Evolutionary conservation across 1,140 invertebrate species (phyloP), one percentile per base, ranked within the genome.

Genomic region (Uloborus diversus): DNA sequence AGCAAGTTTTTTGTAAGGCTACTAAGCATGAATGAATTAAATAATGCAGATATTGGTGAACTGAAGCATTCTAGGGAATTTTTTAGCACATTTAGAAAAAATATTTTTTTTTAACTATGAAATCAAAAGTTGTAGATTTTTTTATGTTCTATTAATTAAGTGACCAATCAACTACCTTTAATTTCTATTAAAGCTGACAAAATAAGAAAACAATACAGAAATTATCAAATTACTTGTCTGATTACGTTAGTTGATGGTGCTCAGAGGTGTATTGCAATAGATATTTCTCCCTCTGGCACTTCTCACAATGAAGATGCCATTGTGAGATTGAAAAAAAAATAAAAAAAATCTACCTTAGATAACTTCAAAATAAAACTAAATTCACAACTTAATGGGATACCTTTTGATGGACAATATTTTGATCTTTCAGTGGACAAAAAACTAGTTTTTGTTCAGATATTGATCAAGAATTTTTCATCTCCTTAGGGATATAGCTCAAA

Each of bases 1-100:
- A 20, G 57, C 57, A 61, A 61, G 57, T 61, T 61, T 61, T 61
- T 61, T 30, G 13, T 28, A 30, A 61, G 57, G 28, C 57, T 61
- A 25, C 32, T 61, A 61, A 61, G 57, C 57, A 9, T 61, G 32
- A 61, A 61, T 61, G 57, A 61, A 28, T 61, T 61, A 61, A 61
- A 61, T 20, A 20, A 61, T 61, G 57, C 20, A 61, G 57, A 61
- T 61, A 61, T 61, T 61, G 57, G 57, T 61, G 57, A 61, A 61
- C 57, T 61, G 5, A 61, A 61, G 25, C 57, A 61, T 61, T 61
- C 57, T 7, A 61, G 57, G 57, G 57, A 61, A 61, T 61, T 61
- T 61, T 61, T 61, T 30, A n/a, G n/a, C n/a, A n/a, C n/a, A n/a
- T n/a, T n/a, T n/a, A 61, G 57, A 61, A 30, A 61, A 61, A 61